These are phyloP conservation scores for Daubentonia madagascariensis DNA, from an alignment of 2,113 vertebrate genomes.

Conservation along the genomic window DNA sequence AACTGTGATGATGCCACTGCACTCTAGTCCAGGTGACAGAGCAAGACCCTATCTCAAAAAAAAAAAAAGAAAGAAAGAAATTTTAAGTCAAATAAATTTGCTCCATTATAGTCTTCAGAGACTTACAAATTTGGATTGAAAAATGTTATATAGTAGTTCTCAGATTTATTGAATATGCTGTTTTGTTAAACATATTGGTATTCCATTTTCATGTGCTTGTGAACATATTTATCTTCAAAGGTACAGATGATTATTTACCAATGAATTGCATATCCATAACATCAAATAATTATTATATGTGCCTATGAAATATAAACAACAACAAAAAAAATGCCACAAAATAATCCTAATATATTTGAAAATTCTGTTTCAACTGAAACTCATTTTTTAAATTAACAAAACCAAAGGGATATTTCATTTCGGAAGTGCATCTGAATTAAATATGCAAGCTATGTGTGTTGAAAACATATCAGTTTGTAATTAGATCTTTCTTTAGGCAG, in stretches of 20 bases:
- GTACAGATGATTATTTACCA: neutral
- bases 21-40: too few relatives aligned
- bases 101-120: neutral
- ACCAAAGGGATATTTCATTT: neutral
- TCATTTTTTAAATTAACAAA: neutral
- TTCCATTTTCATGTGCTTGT: neutral
- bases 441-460: conserved; percentile 53
- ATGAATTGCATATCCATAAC: neutral
- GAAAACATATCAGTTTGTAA: conserved; percentile 59
- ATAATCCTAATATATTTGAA: neutral
- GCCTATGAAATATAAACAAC: neutral
- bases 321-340: neutral
- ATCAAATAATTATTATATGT: neutral
- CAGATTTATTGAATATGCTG: neutral
- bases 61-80: too few relatives aligned
- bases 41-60: too few relatives aligned
- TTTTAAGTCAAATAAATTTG: neutral
- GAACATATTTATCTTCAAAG: neutral
- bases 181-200: neutral
- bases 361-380: neutral
- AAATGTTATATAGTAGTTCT: neutral
- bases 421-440: conserved; percentile 22
- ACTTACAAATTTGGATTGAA: neutral
- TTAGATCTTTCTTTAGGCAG: conserved; percentile 60
- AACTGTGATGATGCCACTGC: too few relatives aligned